Percentiles rank a stretch among this genome's conserved stretches.
Conservation (phyloP, 1,140 invertebrate species). For the Drosophila kurseongensis region DNA sequence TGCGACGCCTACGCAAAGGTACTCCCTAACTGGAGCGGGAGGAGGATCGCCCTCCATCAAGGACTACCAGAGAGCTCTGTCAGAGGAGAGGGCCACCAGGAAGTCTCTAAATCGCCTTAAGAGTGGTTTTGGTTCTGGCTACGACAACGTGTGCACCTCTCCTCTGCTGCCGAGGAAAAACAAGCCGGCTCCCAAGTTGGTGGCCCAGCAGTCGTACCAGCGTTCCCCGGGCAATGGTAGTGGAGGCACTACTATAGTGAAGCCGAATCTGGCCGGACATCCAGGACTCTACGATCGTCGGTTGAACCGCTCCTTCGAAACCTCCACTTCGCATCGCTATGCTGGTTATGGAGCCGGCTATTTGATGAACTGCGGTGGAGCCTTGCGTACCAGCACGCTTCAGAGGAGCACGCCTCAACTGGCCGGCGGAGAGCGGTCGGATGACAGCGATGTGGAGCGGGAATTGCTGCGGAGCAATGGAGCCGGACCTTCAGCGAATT, state of each 20-base stretch:
- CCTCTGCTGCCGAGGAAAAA: conserved; percentile 80
- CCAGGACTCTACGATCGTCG: conserved; percentile 83
- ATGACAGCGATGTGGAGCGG: conserved; percentile 70
- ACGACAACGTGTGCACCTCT: conserved; percentile 82
- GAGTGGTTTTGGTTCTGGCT: conserved; percentile 81
- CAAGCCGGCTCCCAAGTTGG: conserved; percentile 67
- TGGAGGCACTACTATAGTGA: conserved; percentile 52
- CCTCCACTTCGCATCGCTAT: conserved; percentile 75
- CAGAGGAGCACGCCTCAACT: conserved; percentile 69
- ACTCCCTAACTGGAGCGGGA: conserved; percentile 53
- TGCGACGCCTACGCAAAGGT: conserved; percentile 57
- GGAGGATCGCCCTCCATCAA: conserved; percentile 40
- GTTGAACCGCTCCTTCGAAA: conserved; percentile 83
- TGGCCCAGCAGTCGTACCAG: conserved; percentile 55
- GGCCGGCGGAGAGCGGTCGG: conserved; percentile 63
- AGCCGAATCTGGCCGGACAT: conserved; percentile 60
- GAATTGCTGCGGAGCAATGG: conserved; percentile 42
- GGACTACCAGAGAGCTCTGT: conserved; percentile 79
- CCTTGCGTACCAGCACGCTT: conserved; percentile 63
- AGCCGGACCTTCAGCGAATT: not conserved
- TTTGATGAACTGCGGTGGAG: conserved; percentile 75
- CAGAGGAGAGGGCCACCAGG: conserved; percentile 78
- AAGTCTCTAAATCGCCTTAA: conserved; percentile 79
- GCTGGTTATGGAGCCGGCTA: conserved; percentile 78
- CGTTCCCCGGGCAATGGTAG: conserved; percentile 8